Conservation (phyloP, 2,113 vertebrate species). For the Heloderma charlesbogerti region DNA sequence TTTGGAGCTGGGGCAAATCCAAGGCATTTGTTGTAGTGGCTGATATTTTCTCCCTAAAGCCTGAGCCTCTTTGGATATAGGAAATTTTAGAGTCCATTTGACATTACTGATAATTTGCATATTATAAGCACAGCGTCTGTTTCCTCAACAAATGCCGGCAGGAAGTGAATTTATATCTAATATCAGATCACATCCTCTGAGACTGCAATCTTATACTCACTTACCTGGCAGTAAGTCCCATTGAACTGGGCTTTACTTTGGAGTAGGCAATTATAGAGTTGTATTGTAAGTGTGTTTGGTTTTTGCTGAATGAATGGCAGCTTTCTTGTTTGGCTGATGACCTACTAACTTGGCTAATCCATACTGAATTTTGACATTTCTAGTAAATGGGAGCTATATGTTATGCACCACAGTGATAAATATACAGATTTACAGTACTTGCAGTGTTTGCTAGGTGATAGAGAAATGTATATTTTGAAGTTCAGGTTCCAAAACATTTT, state of each 20-base stretch:
- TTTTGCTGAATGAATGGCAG: neutral
- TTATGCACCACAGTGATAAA: neutral
- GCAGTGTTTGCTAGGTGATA: neutral
- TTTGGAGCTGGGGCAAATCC: neutral
- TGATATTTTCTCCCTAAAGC: neutral
- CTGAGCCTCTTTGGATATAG: fast-evolving
- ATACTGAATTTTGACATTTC: neutral
- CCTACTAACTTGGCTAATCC: too few relatives aligned
- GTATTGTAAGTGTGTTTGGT: neutral
- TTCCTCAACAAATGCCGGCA: neutral
- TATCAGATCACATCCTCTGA: neutral
- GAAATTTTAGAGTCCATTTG: neutral
- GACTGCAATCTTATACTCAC: neutral
- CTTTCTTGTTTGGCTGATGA: neutral
- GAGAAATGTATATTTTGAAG: neutral
- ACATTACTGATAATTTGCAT: neutral
- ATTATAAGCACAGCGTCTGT: neutral
- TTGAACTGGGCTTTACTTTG: too few relatives aligned
- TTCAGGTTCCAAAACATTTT: neutral
- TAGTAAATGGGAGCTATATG: neutral
- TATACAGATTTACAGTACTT: neutral
- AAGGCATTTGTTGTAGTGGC: neutral
- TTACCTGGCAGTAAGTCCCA: neutral
- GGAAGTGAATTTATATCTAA: neutral
- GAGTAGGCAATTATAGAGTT: too few relatives aligned